A percentile compares a stretch with the other conserved stretches of the same genome.
phyloP scores from a whole-genome alignment of 2,113 vertebrate species.

The Scopus umbretta region DNA sequence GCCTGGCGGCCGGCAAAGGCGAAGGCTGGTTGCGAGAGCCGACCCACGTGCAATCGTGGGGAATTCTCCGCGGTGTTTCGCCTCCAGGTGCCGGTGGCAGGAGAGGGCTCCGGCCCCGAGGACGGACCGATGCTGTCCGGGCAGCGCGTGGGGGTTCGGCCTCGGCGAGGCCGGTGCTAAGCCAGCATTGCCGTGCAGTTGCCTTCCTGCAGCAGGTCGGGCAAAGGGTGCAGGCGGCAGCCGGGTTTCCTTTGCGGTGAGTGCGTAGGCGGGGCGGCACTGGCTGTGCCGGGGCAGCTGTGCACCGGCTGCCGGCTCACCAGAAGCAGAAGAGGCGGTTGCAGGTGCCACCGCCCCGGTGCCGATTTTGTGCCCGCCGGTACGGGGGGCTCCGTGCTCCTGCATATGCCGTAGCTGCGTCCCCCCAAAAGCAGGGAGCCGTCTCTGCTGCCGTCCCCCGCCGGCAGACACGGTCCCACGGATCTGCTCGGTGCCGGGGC shows the following conservation, averaged over 20 bases:
- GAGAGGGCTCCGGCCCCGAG: not conserved
- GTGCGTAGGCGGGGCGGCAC: not conserved
- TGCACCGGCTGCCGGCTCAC: not conserved
- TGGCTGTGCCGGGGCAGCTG: not conserved
- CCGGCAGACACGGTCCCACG: too few species aligned
- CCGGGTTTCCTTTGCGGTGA: conserved; percentile 27
- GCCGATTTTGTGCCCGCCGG: fast-evolving
- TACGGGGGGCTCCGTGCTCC: fast-evolving
- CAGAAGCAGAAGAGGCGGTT: not conserved
- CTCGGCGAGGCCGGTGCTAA: not conserved
- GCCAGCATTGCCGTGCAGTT: fast-evolving
- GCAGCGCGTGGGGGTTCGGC: fast-evolving
- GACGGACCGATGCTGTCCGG: fast-evolving
- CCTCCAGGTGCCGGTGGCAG: not conserved
- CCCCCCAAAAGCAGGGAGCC: not conserved
- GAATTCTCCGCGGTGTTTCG: fast-evolving
- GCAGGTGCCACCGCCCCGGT: fast-evolving
- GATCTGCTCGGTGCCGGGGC: not conserved
- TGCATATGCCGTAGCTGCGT: fast-evolving
- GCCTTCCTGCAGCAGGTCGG: not conserved
- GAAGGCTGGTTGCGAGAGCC: not conserved
- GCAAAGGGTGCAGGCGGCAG: not conserved
- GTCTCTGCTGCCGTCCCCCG: fast-evolving
- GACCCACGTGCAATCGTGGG: fast-evolving
- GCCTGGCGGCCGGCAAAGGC: not conserved